Conservation (phyloP, 2,113 vertebrate species). For the Perca flavescens region DNA sequence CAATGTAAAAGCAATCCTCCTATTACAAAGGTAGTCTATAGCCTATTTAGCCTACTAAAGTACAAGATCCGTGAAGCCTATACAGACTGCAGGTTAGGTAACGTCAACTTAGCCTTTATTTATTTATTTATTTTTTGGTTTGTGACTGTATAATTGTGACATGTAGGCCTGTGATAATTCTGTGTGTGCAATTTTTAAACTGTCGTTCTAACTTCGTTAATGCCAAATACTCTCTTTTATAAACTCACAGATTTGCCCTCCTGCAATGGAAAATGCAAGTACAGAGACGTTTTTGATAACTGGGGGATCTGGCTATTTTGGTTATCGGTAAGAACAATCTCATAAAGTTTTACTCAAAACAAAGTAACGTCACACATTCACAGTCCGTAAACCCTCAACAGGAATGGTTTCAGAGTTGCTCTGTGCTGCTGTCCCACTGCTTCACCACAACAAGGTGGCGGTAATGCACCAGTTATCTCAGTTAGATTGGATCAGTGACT, state of each 20-base stretch:
- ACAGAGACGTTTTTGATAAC: constrained; percentile 86
- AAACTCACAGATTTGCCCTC: constrained; percentile 31
- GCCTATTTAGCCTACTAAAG: no score
- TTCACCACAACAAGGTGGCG: constrained; percentile 53
- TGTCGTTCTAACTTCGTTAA: neutral
- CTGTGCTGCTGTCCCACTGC: constrained; percentile 5
- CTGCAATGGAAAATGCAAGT: constrained; percentile 62
- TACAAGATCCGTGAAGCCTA: neutral
- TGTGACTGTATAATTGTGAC: neutral
- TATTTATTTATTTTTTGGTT: neutral
- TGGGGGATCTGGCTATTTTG: constrained; percentile 94
- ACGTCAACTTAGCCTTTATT: neutral
- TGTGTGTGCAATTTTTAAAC: neutral
- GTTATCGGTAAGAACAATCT: constrained; percentile 88
- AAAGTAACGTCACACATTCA: neutral
- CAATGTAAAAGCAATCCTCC: neutral
- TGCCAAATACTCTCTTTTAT: neutral
- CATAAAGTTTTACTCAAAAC: neutral
- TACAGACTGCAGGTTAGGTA: neutral
- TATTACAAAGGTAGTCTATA: neutral
- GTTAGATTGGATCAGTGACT: neutral
- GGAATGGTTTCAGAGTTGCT: neutral
- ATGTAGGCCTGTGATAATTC: accelerated
- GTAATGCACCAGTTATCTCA: neutral
- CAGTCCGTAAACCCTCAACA: neutral